phyloP scores from a whole-genome alignment of 2,888 invertebrate species.

The Drosophila histrio region DNA sequence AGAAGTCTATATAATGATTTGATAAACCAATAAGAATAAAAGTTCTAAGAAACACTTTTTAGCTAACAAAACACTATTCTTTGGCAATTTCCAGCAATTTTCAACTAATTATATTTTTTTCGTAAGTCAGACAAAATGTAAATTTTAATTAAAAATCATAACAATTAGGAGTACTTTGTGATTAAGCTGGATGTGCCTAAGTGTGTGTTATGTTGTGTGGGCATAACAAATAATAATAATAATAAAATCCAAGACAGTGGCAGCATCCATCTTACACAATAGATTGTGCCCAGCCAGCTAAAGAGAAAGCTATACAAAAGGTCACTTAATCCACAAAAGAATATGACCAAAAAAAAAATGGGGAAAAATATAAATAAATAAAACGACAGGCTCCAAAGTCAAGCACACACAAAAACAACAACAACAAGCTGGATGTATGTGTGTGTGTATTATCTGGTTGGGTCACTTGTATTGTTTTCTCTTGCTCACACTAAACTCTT shows the following conservation, averaged over 20 bases:
- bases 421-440: neutral
- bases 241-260: neutral
- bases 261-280: slow-evolving; percentile 4
- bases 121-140: neutral
- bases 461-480: slow-evolving; percentile 15
- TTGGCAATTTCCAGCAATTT: too few relatives aligned
- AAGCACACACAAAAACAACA: slow-evolving; percentile 18
- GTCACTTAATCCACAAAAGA: slow-evolving; percentile 51
- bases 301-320: slow-evolving; percentile 32
- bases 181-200: slow-evolving; percentile 17
- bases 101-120: neutral
- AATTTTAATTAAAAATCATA: slow-evolving; percentile 42
- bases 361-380: slow-evolving; percentile 27
- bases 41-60: too few relatives aligned
- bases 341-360: slow-evolving; percentile 15
- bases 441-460: slow-evolving; percentile 11
- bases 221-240: slow-evolving; percentile 27
- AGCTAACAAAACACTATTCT: too few relatives aligned
- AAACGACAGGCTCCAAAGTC: slow-evolving; percentile 18
- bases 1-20: too few relatives aligned
- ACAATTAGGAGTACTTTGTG: slow-evolving; percentile 13
- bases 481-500: slow-evolving; percentile 4
- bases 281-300: slow-evolving; percentile 5
- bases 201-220: slow-evolving; percentile 18
- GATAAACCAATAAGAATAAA: too few relatives aligned